These are phyloP conservation scores for Cheilosia urbana DNA, from an alignment of 2,888 invertebrate genomes.

Conservation along the genomic window DNA sequence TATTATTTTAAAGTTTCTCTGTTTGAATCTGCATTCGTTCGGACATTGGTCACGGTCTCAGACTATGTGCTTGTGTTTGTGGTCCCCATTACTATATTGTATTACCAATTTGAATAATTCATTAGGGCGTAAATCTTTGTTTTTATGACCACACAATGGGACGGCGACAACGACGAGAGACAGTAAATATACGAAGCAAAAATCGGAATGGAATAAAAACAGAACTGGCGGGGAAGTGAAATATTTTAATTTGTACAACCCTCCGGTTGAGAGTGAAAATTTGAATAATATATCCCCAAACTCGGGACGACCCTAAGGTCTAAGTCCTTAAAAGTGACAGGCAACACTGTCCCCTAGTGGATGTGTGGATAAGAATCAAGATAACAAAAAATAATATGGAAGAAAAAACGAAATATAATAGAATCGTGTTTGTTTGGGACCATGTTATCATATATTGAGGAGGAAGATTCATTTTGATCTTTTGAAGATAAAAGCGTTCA, in stretches of 20 bases:
- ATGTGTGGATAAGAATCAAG: not conserved
- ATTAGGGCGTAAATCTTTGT: conserved; percentile 65
- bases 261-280: conserved; percentile 18
- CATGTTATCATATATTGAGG: conserved; percentile 33
- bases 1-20: conserved; percentile 4
- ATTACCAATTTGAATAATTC: conserved; percentile 70
- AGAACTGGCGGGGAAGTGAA: conserved; percentile 17
- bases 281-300: conserved; percentile 19
- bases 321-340: conserved; percentile 14
- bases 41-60: conserved; percentile 41
- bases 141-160: conserved; percentile 54
- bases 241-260: conserved; percentile 37
- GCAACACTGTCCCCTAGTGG: conserved; percentile 6
- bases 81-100: conserved; percentile 41
- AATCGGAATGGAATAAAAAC: conserved; percentile 42
- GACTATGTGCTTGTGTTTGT: conserved; percentile 19
- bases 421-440: conserved; percentile 31
- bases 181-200: conserved; percentile 45
- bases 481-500: conserved; percentile 10
- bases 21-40: conserved; percentile 35
- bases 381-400: not conserved
- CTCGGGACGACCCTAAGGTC: not conserved
- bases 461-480: conserved; percentile 7
- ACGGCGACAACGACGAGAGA: conserved; percentile 7
- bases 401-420: not conserved